Conservation (phyloP, 2,888 invertebrate genomes). For the Dryocosmus kuriphilus region DNA sequence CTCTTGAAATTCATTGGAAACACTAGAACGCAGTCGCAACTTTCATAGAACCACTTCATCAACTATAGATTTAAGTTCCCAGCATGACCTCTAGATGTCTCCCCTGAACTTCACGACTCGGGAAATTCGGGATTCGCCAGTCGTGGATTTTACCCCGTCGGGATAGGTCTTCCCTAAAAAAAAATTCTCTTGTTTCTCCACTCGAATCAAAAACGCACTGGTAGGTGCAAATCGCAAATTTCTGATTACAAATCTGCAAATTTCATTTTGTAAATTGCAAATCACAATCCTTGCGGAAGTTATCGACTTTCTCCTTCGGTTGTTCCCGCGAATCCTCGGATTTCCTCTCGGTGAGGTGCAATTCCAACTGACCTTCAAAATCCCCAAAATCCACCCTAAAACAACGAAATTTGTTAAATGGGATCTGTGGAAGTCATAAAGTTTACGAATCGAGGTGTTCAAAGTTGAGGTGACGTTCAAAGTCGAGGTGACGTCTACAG, state of each 20-base stretch:
- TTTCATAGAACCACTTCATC: not conserved
- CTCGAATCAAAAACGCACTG: not conserved
- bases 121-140: slow-evolving; percentile 13
- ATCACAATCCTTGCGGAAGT: slow-evolving; percentile 11
- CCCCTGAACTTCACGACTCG: not conserved
- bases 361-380: too few species aligned
- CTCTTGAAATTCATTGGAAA: too few species aligned
- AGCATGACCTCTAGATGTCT: slow-evolving; percentile 24
- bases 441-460: too few species aligned
- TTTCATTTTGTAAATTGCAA: not conserved
- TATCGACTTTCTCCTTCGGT: slow-evolving; percentile 34
- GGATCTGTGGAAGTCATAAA: too few species aligned
- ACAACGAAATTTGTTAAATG: too few species aligned
- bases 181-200: not conserved
- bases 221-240: slow-evolving; percentile 6
- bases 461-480: too few species aligned
- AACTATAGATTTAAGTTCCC: not conserved
- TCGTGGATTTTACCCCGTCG: slow-evolving; percentile 12
- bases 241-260: not conserved
- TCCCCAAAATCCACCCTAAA: not conserved
- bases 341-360: too few species aligned
- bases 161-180: not conserved
- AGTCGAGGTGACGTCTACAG: too few species aligned
- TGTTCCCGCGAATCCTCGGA: slow-evolving; percentile 32
- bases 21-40: slow-evolving; percentile 27